Evolutionary conservation across 2,113 vertebrate species (phyloP).

Genomic region (Daphoenositta chrysoptera): DNA sequence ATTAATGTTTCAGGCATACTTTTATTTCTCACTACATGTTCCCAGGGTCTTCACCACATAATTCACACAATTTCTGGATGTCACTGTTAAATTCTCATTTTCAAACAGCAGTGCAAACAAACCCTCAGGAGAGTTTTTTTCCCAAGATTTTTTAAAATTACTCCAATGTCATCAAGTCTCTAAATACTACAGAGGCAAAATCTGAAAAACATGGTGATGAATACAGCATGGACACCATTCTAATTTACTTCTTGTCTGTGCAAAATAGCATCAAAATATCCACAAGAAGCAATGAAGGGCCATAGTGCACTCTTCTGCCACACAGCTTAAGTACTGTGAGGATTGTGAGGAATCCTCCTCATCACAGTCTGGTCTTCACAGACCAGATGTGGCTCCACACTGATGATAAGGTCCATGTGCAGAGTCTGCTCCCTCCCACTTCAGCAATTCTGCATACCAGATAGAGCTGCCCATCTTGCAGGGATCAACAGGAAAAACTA

Average conservation of each 20-base stretch:
- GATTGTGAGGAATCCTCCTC: background rate
- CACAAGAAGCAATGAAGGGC: background rate
- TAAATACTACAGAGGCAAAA: background rate
- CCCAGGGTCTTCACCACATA: background rate
- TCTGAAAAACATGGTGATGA: background rate
- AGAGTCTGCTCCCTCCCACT: background rate
- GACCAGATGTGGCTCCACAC: background rate
- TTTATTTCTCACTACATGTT: background rate
- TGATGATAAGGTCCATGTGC: rapidly evolving
- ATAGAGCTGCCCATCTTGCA: background rate
- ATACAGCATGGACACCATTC: background rate
- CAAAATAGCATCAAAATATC: background rate
- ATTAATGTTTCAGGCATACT: background rate
- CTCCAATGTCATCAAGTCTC: background rate
- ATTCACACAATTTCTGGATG: background rate
- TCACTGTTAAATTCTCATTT: background rate
- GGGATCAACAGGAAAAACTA: background rate
- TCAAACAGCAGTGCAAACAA: background rate
- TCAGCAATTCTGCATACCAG: background rate
- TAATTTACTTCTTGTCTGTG: background rate
- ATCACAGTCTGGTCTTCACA: background rate
- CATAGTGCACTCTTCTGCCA: background rate
- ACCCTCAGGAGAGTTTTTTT: background rate
- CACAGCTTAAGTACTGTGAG: rapidly evolving
- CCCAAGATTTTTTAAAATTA: background rate